These are phyloP conservation scores for Aphidius colemani DNA, from an alignment of 2,888 invertebrate genomes.

Conservation along the genomic window DNA sequence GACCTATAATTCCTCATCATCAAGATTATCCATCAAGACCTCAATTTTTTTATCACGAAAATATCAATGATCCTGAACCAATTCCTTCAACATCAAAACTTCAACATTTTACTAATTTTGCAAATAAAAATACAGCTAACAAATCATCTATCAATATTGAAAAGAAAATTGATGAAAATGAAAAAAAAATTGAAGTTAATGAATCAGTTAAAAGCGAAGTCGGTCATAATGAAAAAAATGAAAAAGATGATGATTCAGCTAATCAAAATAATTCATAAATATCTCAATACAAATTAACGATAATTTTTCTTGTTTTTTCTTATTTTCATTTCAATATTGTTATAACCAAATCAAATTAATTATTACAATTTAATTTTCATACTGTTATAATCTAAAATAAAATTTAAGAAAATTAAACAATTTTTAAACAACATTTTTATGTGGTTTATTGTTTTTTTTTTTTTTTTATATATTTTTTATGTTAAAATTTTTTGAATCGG, in stretches of 20 bases:
- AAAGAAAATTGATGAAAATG: neutral
- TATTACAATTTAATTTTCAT: no score
- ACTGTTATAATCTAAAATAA: no score
- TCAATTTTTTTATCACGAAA: conserved; percentile 31
- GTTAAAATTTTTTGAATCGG: neutral
- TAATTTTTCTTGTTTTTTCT: neutral
- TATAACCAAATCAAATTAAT: no score
- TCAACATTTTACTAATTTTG: conserved; percentile 12
- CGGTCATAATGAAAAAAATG: conserved; percentile 10
- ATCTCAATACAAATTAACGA: no score
- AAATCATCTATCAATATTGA: neutral
- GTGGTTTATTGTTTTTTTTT: conserved; percentile 3
- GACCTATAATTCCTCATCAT: conserved; percentile 25
- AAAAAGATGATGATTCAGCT: conserved; percentile 18
- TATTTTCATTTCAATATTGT: no score
- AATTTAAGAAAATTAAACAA: no score
- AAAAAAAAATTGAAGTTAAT: neutral
- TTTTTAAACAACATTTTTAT: neutral
- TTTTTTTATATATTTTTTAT: conserved; percentile 10
- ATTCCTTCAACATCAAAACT: conserved; percentile 13
- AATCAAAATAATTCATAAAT: conserved; percentile 5
- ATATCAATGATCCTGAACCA: conserved; percentile 9
- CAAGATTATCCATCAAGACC: conserved; percentile 36
- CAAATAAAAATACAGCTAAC: conserved; percentile 13
- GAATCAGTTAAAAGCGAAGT: conserved; percentile 4